A percentile compares a stretch with the other conserved stretches of the same genome.
Evolutionary conservation across 1,140 invertebrate species (phyloP).

Genomic region (Papilio aristodemus): DNA sequence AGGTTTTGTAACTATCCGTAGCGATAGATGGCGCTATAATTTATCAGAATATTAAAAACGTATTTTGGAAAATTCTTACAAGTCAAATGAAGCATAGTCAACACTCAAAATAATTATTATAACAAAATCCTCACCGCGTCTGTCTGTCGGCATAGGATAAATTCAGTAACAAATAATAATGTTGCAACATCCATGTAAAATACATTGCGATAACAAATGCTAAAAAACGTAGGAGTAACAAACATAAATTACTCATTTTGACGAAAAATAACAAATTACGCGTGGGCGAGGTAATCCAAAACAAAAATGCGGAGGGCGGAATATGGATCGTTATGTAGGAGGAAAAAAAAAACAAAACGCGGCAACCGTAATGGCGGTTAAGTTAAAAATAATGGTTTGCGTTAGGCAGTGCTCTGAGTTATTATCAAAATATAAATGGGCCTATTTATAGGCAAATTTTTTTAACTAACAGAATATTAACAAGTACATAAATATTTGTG

Average conservation of each 20-base stretch:
- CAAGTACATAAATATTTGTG: too few species aligned
- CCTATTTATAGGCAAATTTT: slow-evolving; percentile 23
- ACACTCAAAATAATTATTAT: too few species aligned
- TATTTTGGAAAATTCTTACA: too few species aligned
- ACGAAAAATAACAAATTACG: slow-evolving; percentile 40
- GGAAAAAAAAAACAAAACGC: slow-evolving; percentile 38
- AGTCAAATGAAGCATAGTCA: too few species aligned
- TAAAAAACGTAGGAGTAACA: not conserved
- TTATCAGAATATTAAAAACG: too few species aligned
- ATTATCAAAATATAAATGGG: slow-evolving; percentile 31
- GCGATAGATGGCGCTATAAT: too few species aligned
- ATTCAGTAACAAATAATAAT: not conserved
- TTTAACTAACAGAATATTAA: not conserved
- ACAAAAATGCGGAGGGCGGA: slow-evolving; percentile 37
- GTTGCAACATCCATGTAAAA: not conserved
- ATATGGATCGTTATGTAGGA: slow-evolving; percentile 36
- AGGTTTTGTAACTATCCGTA: too few species aligned
- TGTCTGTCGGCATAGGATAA: too few species aligned
- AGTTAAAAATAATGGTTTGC: slow-evolving; percentile 49
- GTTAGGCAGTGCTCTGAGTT: slow-evolving; percentile 38
- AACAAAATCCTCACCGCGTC: too few species aligned
- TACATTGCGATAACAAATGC: not conserved
- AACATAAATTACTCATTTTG: slow-evolving; percentile 37
- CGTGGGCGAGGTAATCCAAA: slow-evolving; percentile 39
- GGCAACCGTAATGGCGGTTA: slow-evolving; percentile 43